These are phyloP conservation scores for Oxyteleia sp. DNA, from an alignment of 2,888 invertebrate genomes.

Conservation along the genomic window DNA sequence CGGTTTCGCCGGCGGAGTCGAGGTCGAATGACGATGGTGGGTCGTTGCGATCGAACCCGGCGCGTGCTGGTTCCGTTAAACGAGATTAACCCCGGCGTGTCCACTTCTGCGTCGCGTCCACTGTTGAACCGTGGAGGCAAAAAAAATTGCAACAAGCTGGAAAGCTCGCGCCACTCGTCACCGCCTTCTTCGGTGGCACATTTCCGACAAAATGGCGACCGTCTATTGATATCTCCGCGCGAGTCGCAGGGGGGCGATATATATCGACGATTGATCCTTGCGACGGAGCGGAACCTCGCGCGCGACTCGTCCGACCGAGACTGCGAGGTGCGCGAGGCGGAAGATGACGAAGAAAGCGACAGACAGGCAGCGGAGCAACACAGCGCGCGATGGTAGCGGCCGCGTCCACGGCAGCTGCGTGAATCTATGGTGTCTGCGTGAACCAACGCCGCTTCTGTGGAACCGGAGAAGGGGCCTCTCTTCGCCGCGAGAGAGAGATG, in stretches of 20 bases:
- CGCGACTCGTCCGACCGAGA: constrained; percentile 62
- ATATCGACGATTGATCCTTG: background rate
- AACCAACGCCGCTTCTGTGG: constrained; percentile 85
- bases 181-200: constrained; percentile 16
- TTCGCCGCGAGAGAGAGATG: constrained; percentile 31
- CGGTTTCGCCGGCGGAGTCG: too few species aligned
- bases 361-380: constrained; percentile 76
- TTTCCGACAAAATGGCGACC: background rate
- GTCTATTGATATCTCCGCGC: too few species aligned
- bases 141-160: too few species aligned
- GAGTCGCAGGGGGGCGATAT: background rate
- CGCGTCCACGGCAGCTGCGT: constrained; percentile 80
- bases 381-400: constrained; percentile 49
- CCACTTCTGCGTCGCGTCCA: too few species aligned
- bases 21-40: too few species aligned
- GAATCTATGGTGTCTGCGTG: constrained; percentile 81
- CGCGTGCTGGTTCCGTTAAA: too few species aligned
- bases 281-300: constrained; percentile 45
- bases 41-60: too few species aligned
- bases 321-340: constrained; percentile 61
- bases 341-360: constrained; percentile 73
- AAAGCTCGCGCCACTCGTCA: too few species aligned
- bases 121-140: too few species aligned
- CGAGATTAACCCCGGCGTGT: too few species aligned
- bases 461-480: constrained; percentile 75